Base-by-base conservation (phyloP, 2,888 invertebrate genomes). In the Pocota personata region DNA sequence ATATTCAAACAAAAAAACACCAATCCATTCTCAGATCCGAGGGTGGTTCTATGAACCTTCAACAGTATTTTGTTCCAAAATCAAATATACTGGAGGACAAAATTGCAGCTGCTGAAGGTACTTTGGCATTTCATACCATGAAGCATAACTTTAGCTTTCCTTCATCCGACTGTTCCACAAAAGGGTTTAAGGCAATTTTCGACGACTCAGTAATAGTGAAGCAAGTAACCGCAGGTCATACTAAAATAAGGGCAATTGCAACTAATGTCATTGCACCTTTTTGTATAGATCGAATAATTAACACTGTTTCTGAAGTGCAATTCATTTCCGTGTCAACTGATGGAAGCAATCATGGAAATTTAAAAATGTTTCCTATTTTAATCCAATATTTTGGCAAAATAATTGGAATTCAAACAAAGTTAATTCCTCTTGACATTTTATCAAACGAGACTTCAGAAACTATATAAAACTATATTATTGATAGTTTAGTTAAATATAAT, bases 401-500 rank as follows among this genome's bases (percentile, higher is more conserved):
- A 55, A 55, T 37, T 40, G 69, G 69, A 10, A 69, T 69, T 55
- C 69, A 69, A 40, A 69, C 55, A 27, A 69, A 69, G 37, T 16
- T 55, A 14, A 21, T 69, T 6, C 40, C 37, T 10, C 27, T 67
- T 12, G 37, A 50, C 24, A 67, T 50, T 27, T 67, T 50, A 21
- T 21, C 19, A 27, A 50, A 55, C 19, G 55, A 69, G 27, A 55
- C 40, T 7, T 69, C 69, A 5, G 69, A 55, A 24, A 67, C 67
- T 52, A 67, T 55, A 69, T 16, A 40, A 50, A 69, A 55, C 8
- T 55, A 40, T 55, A 40, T 69, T 19, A 40, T 71, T n/a, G 27
- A 58, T 30, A 8, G 32, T 3, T 71, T 71, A 32, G 32, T n/a
- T 32, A 71, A 57, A 71, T 71, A 57, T n/a, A 58, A 58, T 46